Conservation (phyloP, 2,888 invertebrate genomes). For the Dinocampus coccinellae region DNA sequence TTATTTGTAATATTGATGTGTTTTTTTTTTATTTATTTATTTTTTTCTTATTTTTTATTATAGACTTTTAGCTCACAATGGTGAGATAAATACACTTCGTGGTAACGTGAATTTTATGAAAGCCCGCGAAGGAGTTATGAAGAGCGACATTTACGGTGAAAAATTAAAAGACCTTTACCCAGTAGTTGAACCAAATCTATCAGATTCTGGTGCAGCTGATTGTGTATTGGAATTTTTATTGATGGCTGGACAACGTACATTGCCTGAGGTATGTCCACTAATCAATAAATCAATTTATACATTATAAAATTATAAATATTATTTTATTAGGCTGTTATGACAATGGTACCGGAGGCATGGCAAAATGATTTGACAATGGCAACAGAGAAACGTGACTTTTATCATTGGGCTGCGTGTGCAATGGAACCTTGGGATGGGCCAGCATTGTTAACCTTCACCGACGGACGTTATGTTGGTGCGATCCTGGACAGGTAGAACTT, state of each 20-base stretch:
- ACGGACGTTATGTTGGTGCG: conserved; percentile 95
- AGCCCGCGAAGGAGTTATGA: conserved; percentile 98
- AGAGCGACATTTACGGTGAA: conserved; percentile 85
- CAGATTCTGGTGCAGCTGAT: conserved; percentile 97
- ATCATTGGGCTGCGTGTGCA: conserved; percentile 96
- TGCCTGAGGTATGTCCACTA: conserved; percentile 80
- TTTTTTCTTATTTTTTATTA: conserved; percentile 13
- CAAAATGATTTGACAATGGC: conserved; percentile 95
- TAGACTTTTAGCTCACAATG: conserved; percentile 96
- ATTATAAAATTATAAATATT: background rate
- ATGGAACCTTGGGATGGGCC: conserved; percentile 99
- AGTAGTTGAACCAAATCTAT: conserved; percentile 96
- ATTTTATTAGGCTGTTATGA: conserved; percentile 87
- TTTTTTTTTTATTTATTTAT: too few relatives aligned
- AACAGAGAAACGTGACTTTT: conserved; percentile 92
- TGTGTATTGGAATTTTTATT: conserved; percentile 98
- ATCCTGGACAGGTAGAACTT: conserved; percentile 75
- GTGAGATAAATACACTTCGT: conserved; percentile 98
- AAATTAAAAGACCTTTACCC: conserved; percentile 92
- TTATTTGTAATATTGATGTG: conserved; percentile 12
- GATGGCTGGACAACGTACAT: conserved; percentile 89
- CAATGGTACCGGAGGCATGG: conserved; percentile 99
- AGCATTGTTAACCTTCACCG: conserved; percentile 96
- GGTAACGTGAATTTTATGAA: conserved; percentile 99
- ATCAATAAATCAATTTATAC: background rate